Evolutionary conservation across 2,797 vertebrate species (phyloP).

Genomic region (Falco concolor): DNA sequence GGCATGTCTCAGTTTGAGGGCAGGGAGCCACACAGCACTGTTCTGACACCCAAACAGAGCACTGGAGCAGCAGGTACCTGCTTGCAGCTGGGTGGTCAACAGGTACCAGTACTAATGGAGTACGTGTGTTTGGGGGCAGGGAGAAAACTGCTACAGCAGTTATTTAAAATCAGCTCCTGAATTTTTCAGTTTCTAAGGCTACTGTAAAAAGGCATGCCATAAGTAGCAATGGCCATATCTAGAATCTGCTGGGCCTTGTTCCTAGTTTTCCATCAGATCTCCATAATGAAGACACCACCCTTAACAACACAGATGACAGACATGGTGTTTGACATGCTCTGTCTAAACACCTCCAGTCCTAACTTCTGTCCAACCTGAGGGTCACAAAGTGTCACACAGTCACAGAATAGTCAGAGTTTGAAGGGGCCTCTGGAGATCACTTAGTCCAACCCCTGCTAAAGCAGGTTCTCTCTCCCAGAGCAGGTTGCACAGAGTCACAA

Average conservation of each 20-base stretch:
- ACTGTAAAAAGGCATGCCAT: rapidly evolving
- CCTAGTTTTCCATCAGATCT: not conserved
- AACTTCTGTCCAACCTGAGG: not conserved
- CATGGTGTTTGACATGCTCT: not conserved
- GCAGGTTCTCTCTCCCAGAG: too few relatives aligned
- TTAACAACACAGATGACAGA: not conserved
- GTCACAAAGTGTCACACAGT: not conserved
- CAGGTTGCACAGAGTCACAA: too few relatives aligned
- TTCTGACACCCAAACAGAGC: not conserved
- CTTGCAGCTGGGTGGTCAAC: not conserved
- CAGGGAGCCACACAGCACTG: rapidly evolving
- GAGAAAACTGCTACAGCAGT: not conserved
- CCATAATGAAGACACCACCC: not conserved
- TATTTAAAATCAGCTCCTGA: not conserved
- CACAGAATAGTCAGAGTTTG: too few relatives aligned
- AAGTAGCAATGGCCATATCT: not conserved
- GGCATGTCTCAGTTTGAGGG: not conserved
- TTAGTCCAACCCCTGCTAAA: too few relatives aligned
- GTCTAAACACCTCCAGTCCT: not conserved
- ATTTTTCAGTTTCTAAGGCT: not conserved
- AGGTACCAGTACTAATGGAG: not conserved
- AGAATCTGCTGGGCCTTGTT: not conserved
- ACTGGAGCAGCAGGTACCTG: not conserved
- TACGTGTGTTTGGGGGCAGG: rapidly evolving
- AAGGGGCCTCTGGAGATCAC: too few relatives aligned